Evolutionary conservation across 2,797 vertebrate genomes (phyloP).

Genomic region (Hipposideros larvatus): DNA sequence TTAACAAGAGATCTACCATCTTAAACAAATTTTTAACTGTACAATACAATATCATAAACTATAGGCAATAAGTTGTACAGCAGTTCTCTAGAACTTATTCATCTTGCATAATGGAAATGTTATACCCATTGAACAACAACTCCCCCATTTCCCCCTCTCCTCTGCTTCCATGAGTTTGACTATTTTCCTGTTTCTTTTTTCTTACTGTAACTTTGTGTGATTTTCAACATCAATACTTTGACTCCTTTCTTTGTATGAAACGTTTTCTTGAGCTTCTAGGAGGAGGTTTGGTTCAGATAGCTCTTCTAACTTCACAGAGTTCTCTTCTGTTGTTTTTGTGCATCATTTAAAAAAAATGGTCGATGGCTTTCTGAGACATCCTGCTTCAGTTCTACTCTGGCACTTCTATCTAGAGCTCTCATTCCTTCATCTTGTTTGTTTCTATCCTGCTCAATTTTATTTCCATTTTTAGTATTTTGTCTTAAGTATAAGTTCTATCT

Average conservation of each 20-base stretch:
- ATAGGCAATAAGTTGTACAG: not conserved
- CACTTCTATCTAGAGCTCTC: not conserved
- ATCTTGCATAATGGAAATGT: not conserved
- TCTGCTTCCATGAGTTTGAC: not conserved
- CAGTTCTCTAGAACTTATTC: not conserved
- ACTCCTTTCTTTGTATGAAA: not conserved
- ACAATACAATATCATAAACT: not conserved
- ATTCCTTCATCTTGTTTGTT: not conserved
- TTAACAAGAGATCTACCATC: not conserved
- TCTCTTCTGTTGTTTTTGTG: not conserved
- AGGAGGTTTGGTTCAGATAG: not conserved
- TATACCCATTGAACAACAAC: not conserved
- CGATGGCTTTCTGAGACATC: not conserved
- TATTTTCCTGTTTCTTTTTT: not conserved
- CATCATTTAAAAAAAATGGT: not conserved
- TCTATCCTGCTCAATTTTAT: not conserved
- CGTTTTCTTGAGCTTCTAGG: conserved; percentile 22
- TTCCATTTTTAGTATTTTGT: not conserved
- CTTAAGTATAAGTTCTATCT: not conserved
- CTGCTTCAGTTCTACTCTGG: not conserved
- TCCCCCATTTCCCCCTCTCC: not conserved
- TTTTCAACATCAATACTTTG: not conserved
- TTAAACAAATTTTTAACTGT: not conserved
- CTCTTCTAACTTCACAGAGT: not conserved
- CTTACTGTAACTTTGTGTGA: not conserved